A percentile compares a stretch with the other conserved stretches of the same genome.
phyloP scores from a whole-genome alignment of 1,140 invertebrate species.

The Drosophila bocqueti region DNA sequence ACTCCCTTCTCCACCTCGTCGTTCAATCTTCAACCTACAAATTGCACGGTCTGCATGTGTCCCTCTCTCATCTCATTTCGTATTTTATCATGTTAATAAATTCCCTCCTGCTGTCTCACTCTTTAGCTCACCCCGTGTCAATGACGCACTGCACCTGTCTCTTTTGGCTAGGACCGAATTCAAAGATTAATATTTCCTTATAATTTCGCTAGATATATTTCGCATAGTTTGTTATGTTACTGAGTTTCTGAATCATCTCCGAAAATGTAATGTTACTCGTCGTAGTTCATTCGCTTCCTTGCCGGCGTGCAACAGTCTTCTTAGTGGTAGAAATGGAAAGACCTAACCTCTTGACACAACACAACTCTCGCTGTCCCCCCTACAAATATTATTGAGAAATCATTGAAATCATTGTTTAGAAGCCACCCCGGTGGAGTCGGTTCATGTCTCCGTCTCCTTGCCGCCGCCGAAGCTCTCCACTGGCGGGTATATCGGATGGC shows the following conservation, averaged over 20 bases:
- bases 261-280: constrained; percentile 26
- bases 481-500: constrained; percentile 88
- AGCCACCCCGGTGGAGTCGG: constrained; percentile 15
- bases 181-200: constrained; percentile 37
- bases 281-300: constrained; percentile 16
- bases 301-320: constrained; percentile 37
- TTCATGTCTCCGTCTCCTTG: constrained; percentile 93
- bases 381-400: constrained; percentile 84
- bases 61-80: constrained; percentile 13
- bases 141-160: constrained; percentile 41
- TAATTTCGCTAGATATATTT: constrained; percentile 51
- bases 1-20: constrained; percentile 14
- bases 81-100: neutral
- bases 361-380: constrained; percentile 49
- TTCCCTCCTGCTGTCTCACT: constrained; percentile 31
- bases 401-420: constrained; percentile 72
- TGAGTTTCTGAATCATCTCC: constrained; percentile 33
- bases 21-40: constrained; percentile 70
- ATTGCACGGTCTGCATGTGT: constrained; percentile 77
- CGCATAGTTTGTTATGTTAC: constrained; percentile 22
- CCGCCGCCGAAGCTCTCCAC: constrained; percentile 89
- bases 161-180: constrained; percentile 30
- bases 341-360: constrained; percentile 56
- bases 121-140: constrained; percentile 37
- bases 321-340: constrained; percentile 47